Evolutionary conservation across 1,140 invertebrate genomes (phyloP), one percentile per base, ranked within the genome.

Genomic region (Wasmannia auropunctata): DNA sequence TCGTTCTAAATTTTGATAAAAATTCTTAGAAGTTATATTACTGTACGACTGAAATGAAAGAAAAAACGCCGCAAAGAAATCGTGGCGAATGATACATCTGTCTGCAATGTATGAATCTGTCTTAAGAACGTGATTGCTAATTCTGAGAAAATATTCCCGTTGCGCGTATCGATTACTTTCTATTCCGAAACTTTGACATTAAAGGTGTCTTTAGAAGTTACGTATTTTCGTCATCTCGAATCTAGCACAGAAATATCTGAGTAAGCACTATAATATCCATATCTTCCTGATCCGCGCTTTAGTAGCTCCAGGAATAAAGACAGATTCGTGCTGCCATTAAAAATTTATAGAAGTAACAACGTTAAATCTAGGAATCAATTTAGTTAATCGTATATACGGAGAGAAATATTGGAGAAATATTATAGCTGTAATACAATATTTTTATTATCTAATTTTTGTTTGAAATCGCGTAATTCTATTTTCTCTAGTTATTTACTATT

Each of bases 111-210:
- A 14, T 25, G 22, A 51, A 19, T 51, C 8, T 11, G 14, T 3
- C 4, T 80, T 28, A 34, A 63, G n/a, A 79, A 65, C 14, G 10
- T 14, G 16, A 40, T 34, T 34, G 14, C 34, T 46, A 83, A 58
- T 83, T 46, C 28, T 22, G 22, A 43, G 43, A 25, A 11, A 54
- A 58, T 83, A 83, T 83, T 74, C 37, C 60, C 14, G 37, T 72
- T 60, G n/a, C 56, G 7, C 8, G 1, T 74, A 83, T 83, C 28
- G 79, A 83, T 83, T 83, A 37, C 19, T 25, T 69, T 74, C 79
- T 74, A 83, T 83, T 83, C 37, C 14, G 14, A 83, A 83, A 83
- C 79, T 83, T 25, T 83, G 54, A 74, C 67, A 83, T 51, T 60
- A 80, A 80, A 69, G 22, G 3, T 37, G n/a, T 58, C 28, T 83